Conservation (phyloP, 2,888 invertebrate species). For the Drosophila anomalata region DNA sequence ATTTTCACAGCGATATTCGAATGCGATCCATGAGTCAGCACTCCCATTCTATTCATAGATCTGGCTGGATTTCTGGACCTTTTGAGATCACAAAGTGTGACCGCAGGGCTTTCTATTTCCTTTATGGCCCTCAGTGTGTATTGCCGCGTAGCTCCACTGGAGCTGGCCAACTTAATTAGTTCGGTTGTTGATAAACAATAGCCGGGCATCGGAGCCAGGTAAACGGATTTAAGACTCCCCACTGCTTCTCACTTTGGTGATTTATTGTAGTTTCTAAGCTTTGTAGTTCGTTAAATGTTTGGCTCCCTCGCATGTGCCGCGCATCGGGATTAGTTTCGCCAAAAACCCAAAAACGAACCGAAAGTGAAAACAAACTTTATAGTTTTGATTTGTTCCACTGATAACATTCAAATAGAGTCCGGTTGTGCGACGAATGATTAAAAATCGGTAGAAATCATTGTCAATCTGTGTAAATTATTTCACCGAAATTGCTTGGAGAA, state of each 20-base stretch:
- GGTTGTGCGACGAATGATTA: slow-evolving; percentile 55
- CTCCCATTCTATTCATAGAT: slow-evolving; percentile 46
- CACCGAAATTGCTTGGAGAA: slow-evolving; percentile 3
- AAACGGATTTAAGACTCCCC: slow-evolving; percentile 65
- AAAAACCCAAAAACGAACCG: slow-evolving; percentile 14
- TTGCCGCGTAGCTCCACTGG: background rate
- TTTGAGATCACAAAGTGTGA: slow-evolving; percentile 34
- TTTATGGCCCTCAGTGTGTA: background rate
- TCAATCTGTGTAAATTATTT: slow-evolving; percentile 3
- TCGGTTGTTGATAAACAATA: slow-evolving; percentile 44
- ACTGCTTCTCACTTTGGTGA: slow-evolving; percentile 33
- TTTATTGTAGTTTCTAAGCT: slow-evolving; percentile 30
- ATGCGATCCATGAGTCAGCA: slow-evolving; percentile 67
- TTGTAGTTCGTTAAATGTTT: slow-evolving; percentile 44
- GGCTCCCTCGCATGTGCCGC: slow-evolving; percentile 46
- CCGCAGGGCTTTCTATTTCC: slow-evolving; percentile 72
- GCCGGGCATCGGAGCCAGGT: slow-evolving; percentile 54
- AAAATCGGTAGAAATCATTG: slow-evolving; percentile 19
- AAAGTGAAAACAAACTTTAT: slow-evolving; percentile 53
- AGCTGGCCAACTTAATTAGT: slow-evolving; percentile 66
- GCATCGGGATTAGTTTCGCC: slow-evolving; percentile 58
- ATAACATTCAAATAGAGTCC: slow-evolving; percentile 39
- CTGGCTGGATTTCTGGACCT: slow-evolving; percentile 49
- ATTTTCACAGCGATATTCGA: slow-evolving; percentile 43
- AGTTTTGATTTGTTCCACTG: slow-evolving; percentile 16